Conservation (phyloP, 2,797 vertebrate species). For the Darevskia nairensis region DNA sequence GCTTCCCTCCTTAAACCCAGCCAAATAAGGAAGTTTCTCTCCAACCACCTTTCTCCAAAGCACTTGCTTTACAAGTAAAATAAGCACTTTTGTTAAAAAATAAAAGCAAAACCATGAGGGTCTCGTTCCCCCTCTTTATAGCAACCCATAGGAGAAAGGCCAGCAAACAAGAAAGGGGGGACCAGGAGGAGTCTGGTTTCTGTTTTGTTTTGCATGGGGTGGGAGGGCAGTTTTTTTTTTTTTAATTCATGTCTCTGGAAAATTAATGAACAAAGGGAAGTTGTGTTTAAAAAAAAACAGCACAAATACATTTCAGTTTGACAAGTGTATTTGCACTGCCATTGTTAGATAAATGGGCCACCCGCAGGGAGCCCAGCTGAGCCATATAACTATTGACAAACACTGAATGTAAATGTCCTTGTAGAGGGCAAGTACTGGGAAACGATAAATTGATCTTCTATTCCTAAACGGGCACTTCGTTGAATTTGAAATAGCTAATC, state of each 20-base stretch:
- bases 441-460: slow-evolving; percentile 62
- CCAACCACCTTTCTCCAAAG: slow-evolving; percentile 80
- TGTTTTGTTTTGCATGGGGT: slow-evolving; percentile 57
- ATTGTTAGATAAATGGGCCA: slow-evolving; percentile 69
- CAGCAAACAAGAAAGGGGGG: slow-evolving; percentile 39
- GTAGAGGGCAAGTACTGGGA: slow-evolving; percentile 61
- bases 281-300: slow-evolving; percentile 56
- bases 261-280: slow-evolving; percentile 65
- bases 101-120: slow-evolving; percentile 60
- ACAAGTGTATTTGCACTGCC: slow-evolving; percentile 76
- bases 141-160: slow-evolving; percentile 62
- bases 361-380: slow-evolving; percentile 64
- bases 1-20: slow-evolving; percentile 31
- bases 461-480: slow-evolving; percentile 57
- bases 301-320: slow-evolving; percentile 71
- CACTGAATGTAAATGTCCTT: slow-evolving; percentile 77
- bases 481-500: background rate
- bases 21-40: slow-evolving; percentile 74
- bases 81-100: slow-evolving; percentile 85
- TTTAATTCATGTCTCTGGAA: slow-evolving; percentile 65
- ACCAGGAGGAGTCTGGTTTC: slow-evolving; percentile 51
- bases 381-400: slow-evolving; percentile 80
- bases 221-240: slow-evolving; percentile 1
- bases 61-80: slow-evolving; percentile 85
- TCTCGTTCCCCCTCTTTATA: slow-evolving; percentile 66